Evolutionary conservation across 2,888 invertebrate species (phyloP).

Genomic region (Coleophora deauratella): DNA sequence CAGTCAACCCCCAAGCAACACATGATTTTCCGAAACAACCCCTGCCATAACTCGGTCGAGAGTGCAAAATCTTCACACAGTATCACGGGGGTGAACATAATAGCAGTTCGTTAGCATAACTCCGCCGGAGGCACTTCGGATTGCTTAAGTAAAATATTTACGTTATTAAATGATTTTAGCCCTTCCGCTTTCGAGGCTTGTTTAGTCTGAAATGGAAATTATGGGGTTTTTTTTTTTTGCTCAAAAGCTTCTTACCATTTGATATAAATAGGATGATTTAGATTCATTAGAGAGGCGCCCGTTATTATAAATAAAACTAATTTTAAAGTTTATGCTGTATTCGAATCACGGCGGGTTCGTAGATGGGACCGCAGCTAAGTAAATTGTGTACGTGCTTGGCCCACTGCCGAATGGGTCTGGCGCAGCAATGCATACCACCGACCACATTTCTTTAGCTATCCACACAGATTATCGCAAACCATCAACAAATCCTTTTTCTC

Average conservation of each 20-base stretch:
- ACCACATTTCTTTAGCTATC: constrained; percentile 15
- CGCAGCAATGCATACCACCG: constrained; percentile 36
- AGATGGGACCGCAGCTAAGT: constrained; percentile 52
- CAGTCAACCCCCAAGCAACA: constrained; percentile 57
- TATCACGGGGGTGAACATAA: constrained; percentile 66
- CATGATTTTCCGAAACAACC: constrained; percentile 64
- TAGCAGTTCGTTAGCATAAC: constrained; percentile 68
- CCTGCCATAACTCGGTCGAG: constrained; percentile 63
- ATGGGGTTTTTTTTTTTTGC: background rate
- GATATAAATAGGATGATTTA: no score
- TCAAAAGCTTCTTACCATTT: no score
- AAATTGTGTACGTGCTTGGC: constrained; percentile 71
- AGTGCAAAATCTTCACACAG: constrained; percentile 71
- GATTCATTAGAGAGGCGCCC: no score
- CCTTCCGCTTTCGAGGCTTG: constrained; percentile 24
- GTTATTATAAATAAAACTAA: no score
- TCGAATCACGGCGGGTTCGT: constrained; percentile 48
- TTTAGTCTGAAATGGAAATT: background rate
- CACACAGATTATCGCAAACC: background rate
- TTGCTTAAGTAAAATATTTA: constrained; percentile 56
- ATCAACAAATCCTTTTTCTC: no score
- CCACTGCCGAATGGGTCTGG: constrained; percentile 58
- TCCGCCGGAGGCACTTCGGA: constrained; percentile 37
- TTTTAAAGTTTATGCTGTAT: constrained; percentile 39
- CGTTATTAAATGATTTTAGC: constrained; percentile 50